Percentiles rank a stretch among this genome's conserved stretches.
These are phyloP conservation scores for Mastacembelus armatus DNA, from an alignment of 2,797 vertebrate species.

Conservation along the genomic window DNA sequence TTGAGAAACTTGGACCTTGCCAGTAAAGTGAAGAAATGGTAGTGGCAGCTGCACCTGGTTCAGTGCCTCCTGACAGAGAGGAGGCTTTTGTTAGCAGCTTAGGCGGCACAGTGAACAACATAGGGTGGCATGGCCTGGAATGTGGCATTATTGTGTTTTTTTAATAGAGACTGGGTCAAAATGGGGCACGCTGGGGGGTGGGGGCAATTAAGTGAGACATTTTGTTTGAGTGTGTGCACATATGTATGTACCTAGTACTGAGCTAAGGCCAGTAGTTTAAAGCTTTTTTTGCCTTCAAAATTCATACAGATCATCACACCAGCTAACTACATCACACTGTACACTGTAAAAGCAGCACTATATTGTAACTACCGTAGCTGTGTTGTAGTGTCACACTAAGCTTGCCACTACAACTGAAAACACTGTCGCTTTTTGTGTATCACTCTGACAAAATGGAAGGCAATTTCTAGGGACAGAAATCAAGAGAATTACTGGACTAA, in stretches of 20 bases:
- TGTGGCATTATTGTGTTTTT: constrained; percentile 56
- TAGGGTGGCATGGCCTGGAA: constrained; percentile 60
- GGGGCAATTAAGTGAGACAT: constrained; percentile 31
- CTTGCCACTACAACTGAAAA: too few species aligned
- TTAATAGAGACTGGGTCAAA: constrained; percentile 35
- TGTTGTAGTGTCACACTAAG: too few species aligned
- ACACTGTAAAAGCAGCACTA: neutral
- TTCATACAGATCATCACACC: neutral
- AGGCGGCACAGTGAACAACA: constrained; percentile 42
- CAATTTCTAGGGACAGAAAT: too few species aligned
- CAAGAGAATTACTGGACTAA: neutral
- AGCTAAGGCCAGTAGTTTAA: neutral
- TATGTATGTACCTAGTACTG: neutral
- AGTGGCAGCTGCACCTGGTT: constrained; percentile 70
- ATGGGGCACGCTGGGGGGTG: constrained; percentile 11
- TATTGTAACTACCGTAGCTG: too few species aligned
- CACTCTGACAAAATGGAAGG: too few species aligned
- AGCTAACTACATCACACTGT: neutral
- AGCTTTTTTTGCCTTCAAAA: neutral
- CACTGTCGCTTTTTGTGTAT: too few species aligned
- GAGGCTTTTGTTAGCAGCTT: constrained; percentile 60
- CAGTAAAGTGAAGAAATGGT: constrained; percentile 53
- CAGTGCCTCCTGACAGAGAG: constrained; percentile 60
- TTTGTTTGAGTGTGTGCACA: constrained; percentile 14
- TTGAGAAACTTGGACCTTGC: constrained; percentile 55